Evolutionary conservation across 2,113 vertebrate species (phyloP).

Genomic region (Telmatochromis sp.): DNA sequence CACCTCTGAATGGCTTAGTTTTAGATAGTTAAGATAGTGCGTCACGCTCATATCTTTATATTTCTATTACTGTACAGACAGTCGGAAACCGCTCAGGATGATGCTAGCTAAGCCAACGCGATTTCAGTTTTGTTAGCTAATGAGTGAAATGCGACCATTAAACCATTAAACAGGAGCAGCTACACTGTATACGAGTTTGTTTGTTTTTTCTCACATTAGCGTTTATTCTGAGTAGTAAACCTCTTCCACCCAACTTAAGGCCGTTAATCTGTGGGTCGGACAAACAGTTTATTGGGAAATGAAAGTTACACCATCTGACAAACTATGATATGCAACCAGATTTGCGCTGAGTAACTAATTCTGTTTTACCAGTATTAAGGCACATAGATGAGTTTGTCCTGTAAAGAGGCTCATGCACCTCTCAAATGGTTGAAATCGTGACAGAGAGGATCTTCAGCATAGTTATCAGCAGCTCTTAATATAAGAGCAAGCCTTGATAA

Average conservation of each 20-base stretch:
- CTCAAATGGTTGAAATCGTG: neutral
- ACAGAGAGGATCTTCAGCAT: neutral
- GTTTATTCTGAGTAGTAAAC: neutral
- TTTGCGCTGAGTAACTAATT: neutral
- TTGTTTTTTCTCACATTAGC: neutral
- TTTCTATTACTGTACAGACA: neutral
- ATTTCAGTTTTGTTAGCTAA: neutral
- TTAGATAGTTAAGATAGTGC: fast-evolving
- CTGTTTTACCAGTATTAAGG: neutral
- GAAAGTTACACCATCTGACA: fast-evolving
- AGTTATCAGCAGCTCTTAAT: neutral
- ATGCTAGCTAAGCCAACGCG: neutral
- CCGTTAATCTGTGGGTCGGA: neutral
- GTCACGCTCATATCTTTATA: neutral
- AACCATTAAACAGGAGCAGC: neutral
- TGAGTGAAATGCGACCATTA: fast-evolving
- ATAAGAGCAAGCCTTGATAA: neutral
- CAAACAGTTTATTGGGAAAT: neutral
- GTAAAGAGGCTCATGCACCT: neutral
- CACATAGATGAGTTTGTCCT: neutral
- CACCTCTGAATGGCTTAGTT: fast-evolving
- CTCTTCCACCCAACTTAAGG: neutral
- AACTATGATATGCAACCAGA: neutral
- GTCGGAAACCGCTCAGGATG: fast-evolving
- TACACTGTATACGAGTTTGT: neutral